These are phyloP conservation scores for Xyrauchen texanus DNA, from an alignment of 2,113 vertebrate genomes.

Conservation along the genomic window DNA sequence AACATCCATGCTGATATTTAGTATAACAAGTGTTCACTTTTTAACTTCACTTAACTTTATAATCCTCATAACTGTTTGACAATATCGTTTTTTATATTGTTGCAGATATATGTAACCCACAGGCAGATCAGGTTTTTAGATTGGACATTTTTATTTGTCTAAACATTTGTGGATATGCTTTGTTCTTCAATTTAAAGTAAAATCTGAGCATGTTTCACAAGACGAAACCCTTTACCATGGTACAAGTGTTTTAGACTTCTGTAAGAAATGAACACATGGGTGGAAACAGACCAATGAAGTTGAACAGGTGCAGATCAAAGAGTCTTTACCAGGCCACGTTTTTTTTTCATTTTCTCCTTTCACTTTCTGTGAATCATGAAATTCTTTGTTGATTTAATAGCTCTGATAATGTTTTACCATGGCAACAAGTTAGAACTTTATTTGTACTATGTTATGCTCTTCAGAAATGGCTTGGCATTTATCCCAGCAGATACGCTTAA, in stretches of 20 bases:
- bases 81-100: no score
- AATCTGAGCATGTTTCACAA: neutral
- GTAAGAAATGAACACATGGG: neutral
- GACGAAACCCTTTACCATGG: neutral
- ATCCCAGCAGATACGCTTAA: constrained; percentile 42
- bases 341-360: constrained; percentile 7
- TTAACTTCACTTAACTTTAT: no score
- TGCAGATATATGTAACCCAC: no score
- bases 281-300: neutral
- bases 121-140: no score
- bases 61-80: no score
- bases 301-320: constrained; percentile 33
- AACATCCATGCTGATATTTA: no score
- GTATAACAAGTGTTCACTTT: no score
- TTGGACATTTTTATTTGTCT: neutral
- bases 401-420: constrained; percentile 33
- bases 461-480: constrained; percentile 37
- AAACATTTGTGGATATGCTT: neutral
- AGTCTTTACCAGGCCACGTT: neutral
- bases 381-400: constrained; percentile 11
- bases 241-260: neutral
- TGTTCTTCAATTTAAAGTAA: neutral
- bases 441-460: constrained; percentile 30
- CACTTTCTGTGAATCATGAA: neutral
- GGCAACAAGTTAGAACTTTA: constrained; percentile 26